phyloP scores from a whole-genome alignment of 2,113 vertebrate species.

The Malurus cyaneus region DNA sequence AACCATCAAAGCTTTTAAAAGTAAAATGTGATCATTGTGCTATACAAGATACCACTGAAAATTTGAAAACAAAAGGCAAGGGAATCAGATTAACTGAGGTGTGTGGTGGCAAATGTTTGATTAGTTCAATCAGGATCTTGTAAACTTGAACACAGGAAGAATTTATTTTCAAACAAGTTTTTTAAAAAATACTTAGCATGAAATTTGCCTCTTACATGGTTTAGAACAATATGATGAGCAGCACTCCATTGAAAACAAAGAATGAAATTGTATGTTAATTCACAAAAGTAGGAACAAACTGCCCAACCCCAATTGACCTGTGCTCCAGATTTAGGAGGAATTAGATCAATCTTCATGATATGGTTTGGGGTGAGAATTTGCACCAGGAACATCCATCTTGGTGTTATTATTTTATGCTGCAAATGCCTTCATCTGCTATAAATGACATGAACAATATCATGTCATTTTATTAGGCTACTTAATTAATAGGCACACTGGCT shows the following conservation, averaged over 20 bases:
- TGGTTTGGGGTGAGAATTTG: neutral
- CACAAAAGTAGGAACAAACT: neutral
- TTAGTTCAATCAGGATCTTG: neutral
- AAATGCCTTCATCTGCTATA: neutral
- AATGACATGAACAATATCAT: neutral
- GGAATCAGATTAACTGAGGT: conserved; percentile 21
- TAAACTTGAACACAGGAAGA: neutral
- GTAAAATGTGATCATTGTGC: conserved; percentile 21
- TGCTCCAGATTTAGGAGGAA: neutral
- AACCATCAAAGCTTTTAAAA: conserved; percentile 30
- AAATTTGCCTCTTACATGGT: neutral
- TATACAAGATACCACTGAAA: neutral
- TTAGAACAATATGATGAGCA: neutral
- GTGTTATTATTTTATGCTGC: neutral
- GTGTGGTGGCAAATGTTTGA: neutral
- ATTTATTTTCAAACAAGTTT: neutral
- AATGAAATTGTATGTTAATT: neutral
- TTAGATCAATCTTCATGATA: neutral
- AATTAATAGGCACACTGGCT: neutral
- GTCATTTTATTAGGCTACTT: neutral
- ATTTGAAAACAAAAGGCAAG: neutral
- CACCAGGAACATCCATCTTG: neutral
- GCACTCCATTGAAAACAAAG: neutral
- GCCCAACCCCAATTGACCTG: neutral
- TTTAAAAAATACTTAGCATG: neutral